phyloP scores from a whole-genome alignment of 1,140 invertebrate genomes.

The Pseudomyrmex concolor region DNA sequence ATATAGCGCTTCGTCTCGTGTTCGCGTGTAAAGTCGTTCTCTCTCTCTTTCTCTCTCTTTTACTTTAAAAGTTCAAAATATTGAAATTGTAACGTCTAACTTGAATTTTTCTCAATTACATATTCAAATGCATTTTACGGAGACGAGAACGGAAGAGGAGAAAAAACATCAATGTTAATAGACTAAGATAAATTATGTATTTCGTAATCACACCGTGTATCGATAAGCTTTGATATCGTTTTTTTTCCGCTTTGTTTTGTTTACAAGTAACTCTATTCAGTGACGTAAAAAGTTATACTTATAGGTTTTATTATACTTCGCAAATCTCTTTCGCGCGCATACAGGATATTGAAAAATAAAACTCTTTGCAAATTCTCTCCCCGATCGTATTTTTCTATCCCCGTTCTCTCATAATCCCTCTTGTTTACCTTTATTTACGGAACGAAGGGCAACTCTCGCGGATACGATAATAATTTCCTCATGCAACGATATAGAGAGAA shows the following conservation, averaged over 20 bases:
- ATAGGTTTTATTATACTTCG: neutral
- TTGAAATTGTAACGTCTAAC: neutral
- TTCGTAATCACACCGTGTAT: too few relatives aligned
- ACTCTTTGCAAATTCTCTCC: neutral
- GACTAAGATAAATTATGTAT: too few relatives aligned
- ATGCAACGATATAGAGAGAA: neutral
- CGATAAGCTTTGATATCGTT: neutral
- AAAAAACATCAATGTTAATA: neutral
- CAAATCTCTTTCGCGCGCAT: conserved; percentile 9
- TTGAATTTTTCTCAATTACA: neutral
- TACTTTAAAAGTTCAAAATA: neutral
- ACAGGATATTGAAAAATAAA: conserved; percentile 5
- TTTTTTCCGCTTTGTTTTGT: neutral
- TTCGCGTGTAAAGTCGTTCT: too few relatives aligned
- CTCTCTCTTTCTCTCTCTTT: too few relatives aligned
- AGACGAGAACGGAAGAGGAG: neutral
- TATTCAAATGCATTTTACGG: neutral
- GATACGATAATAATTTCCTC: conserved; percentile 48
- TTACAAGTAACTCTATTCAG: neutral
- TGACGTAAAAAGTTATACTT: too few relatives aligned
- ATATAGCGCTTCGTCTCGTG: neutral
- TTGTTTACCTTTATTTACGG: conserved; percentile 49
- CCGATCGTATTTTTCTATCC: neutral
- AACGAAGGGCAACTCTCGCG: neutral
- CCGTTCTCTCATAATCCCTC: conserved; percentile 29